A percentile compares a stretch with the other conserved stretches of the same genome.
phyloP scores from a whole-genome alignment of 2,113 vertebrate genomes.

The Brevimyrus niger region DNA sequence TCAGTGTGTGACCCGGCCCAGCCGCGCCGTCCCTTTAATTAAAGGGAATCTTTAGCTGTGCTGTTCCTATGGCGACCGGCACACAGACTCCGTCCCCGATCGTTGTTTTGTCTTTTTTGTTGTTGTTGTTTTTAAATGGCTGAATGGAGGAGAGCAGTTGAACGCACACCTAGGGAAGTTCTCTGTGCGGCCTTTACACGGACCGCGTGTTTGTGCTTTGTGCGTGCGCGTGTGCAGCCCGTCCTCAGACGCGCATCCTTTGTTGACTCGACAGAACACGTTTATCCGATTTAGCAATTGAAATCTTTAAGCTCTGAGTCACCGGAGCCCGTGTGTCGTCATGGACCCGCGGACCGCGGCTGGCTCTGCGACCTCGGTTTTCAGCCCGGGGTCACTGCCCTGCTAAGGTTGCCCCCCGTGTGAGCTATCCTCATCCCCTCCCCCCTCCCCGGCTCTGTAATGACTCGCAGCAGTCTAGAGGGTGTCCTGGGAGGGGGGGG shows the following conservation, averaged over 20 bases:
- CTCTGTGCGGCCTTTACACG: not conserved
- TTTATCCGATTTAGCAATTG: not conserved
- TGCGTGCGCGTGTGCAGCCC: not conserved
- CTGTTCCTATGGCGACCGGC: conserved; percentile 14
- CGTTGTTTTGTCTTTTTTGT: not conserved
- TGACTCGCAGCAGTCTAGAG: not conserved
- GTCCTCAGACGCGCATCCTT: not conserved
- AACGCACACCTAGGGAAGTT: not conserved
- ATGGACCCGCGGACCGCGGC: not conserved
- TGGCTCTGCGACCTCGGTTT: not conserved
- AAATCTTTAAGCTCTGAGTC: not conserved
- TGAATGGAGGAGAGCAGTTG: not conserved
- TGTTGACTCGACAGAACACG: not conserved
- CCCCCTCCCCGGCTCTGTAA: not conserved
- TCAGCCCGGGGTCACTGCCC: not conserved
- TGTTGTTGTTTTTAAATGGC: not conserved
- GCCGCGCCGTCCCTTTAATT: not conserved
- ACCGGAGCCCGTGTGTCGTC: not conserved
- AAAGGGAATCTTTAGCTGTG: conserved; percentile 7
- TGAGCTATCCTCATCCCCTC: not conserved
- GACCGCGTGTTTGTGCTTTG: not conserved
- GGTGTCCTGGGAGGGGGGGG: not conserved
- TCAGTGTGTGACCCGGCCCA: not conserved
- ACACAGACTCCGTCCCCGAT: not conserved
- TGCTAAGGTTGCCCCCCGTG: not conserved